phyloP scores from a whole-genome alignment of 1,140 invertebrate species.

The Ladona fulva region DNA sequence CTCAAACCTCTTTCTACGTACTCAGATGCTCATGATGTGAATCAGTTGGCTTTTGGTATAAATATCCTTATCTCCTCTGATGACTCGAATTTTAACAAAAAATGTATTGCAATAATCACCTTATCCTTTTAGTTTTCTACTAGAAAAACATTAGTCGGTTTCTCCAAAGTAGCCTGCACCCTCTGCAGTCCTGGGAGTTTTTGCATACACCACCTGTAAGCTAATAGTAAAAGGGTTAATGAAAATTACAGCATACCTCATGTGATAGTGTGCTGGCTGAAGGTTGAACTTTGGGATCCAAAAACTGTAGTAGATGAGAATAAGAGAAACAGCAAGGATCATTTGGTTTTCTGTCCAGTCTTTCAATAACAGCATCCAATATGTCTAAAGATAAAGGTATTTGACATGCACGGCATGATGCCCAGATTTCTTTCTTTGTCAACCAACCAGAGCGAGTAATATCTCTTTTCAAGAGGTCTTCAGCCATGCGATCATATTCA shows the following conservation, averaged over 20 bases:
- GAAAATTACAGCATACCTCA: not conserved
- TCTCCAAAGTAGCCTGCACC: too few species aligned
- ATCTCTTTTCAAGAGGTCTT: constrained; percentile 55
- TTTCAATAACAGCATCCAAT: constrained; percentile 55
- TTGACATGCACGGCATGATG: constrained; percentile 50
- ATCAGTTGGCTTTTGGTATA: too few species aligned
- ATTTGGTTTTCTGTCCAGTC: not conserved
- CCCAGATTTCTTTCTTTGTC: constrained; percentile 43
- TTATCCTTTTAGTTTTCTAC: too few species aligned
- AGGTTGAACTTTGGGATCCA: not conserved
- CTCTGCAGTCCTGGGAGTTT: too few species aligned
- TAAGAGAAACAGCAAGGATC: not conserved
- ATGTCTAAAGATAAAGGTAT: constrained; percentile 56
- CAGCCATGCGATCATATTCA: constrained; percentile 50
- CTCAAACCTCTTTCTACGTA: too few species aligned
- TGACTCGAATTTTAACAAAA: too few species aligned
- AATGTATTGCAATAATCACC: too few species aligned
- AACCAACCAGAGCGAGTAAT: constrained; percentile 45
- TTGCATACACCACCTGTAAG: too few species aligned
- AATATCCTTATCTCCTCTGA: too few species aligned
- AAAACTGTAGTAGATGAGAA: not conserved
- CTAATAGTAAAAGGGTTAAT: not conserved
- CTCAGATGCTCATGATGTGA: too few species aligned
- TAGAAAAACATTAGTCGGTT: too few species aligned
- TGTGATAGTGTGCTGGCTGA: not conserved